Evolutionary conservation across 2,888 invertebrate genomes (phyloP).

Genomic region (Cremastobaeus sp.): DNA sequence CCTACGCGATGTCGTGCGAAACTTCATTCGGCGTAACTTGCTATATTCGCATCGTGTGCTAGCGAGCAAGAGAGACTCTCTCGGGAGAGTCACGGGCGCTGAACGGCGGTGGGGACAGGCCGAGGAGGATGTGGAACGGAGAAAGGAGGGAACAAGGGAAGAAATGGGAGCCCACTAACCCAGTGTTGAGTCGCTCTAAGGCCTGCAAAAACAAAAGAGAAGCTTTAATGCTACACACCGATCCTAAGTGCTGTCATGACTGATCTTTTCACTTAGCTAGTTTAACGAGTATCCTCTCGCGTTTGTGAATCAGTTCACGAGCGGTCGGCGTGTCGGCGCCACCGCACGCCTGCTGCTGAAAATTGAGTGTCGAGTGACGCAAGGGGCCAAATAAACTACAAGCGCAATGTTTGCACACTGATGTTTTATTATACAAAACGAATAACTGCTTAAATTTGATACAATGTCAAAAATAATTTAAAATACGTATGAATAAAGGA

Average conservation of each 20-base stretch:
- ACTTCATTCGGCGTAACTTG: conserved; percentile 52
- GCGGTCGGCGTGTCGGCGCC: too few species aligned
- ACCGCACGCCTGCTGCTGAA: too few species aligned
- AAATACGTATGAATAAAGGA: conserved; percentile 55
- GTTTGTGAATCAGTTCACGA: conserved; percentile 18
- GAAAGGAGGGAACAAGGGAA: conserved; percentile 67
- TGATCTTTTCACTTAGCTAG: conserved; percentile 45
- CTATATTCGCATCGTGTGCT: conserved; percentile 46
- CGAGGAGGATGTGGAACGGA: conserved; percentile 63
- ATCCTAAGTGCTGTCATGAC: conserved; percentile 54
- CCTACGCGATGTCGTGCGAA: conserved; percentile 58
- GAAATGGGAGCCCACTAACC: conserved; percentile 75
- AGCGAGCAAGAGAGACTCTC: conserved; percentile 59
- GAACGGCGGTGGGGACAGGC: conserved; percentile 55
- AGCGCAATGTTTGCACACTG: conserved; percentile 37
- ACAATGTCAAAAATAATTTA: conserved; percentile 66
- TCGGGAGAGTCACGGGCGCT: conserved; percentile 56
- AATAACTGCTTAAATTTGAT: conserved; percentile 66
- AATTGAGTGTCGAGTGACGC: too few species aligned
- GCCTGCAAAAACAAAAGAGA: conserved; percentile 76
- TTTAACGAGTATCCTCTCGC: conserved; percentile 2
- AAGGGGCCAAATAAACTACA: conserved; percentile 1
- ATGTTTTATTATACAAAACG: conserved; percentile 71
- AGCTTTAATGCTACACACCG: conserved; percentile 63
- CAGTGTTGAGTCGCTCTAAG: conserved; percentile 73